A percentile compares a stretch with the other conserved stretches of the same genome.
These are phyloP conservation scores for Aphelenchoides avenae DNA, from an alignment of 1,140 invertebrate species.

Conservation along the genomic window DNA sequence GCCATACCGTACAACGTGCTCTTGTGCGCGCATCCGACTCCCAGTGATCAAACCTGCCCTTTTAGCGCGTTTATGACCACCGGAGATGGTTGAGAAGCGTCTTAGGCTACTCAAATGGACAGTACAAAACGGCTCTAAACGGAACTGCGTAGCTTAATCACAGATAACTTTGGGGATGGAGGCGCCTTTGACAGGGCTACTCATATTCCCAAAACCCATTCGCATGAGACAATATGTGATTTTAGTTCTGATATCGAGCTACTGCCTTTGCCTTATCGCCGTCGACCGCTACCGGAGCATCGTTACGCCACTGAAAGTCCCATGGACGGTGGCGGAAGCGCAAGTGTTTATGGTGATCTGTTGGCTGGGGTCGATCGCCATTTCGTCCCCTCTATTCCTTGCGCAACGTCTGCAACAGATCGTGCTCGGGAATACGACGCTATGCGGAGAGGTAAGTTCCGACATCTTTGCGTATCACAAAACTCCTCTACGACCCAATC, in stretches of 20 bases:
- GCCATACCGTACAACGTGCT: too few relatives aligned
- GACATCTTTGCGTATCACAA: constrained; percentile 3
- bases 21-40: too few relatives aligned
- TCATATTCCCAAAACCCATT: constrained; percentile 1
- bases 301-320: constrained; percentile 55
- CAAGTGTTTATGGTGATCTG: constrained; percentile 44
- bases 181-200: background rate
- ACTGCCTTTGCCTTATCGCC: constrained; percentile 57
- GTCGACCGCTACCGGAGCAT: constrained; percentile 56
- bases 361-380: constrained; percentile 45
- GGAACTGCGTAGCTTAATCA: too few relatives aligned
- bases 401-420: constrained; percentile 48
- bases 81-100: too few relatives aligned
- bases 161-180: too few relatives aligned
- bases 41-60: too few relatives aligned
- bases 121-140: too few relatives aligned
- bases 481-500: constrained; percentile 10
- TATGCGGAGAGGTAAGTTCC: constrained; percentile 48
- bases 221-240: background rate
- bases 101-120: too few relatives aligned
- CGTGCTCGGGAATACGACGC: constrained; percentile 48
- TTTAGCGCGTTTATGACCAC: too few relatives aligned
- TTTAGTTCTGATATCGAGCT: constrained; percentile 58
- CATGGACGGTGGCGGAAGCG: constrained; percentile 54
- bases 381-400: constrained; percentile 56